phyloP scores from a whole-genome alignment of 2,797 vertebrate genomes.

The Heliangelus exortis region DNA sequence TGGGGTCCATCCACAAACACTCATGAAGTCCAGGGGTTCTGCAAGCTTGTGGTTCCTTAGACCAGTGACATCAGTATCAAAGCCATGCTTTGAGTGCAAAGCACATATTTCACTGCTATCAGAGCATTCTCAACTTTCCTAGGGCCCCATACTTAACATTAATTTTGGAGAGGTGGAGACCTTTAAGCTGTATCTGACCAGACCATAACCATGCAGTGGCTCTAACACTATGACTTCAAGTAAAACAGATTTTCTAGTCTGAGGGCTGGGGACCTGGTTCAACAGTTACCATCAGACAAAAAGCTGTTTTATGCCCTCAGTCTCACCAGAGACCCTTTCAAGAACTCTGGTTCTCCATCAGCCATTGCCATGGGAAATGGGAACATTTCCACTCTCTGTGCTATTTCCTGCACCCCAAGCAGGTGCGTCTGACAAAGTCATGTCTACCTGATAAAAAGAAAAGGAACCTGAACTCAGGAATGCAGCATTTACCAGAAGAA shows the following conservation, averaged over 20 bases:
- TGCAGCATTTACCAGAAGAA: accelerated
- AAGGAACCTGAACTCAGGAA: background rate
- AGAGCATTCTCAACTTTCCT: background rate
- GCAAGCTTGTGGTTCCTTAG: background rate
- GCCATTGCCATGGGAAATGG: background rate
- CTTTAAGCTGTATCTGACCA: background rate
- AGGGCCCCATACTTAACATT: background rate
- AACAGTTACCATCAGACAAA: background rate
- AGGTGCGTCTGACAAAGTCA: background rate
- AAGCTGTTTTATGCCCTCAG: background rate
- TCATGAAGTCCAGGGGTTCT: background rate
- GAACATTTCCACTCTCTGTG: background rate
- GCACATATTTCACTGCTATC: background rate
- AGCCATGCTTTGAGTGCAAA: background rate
- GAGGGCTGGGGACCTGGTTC: background rate
- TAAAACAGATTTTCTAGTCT: background rate
- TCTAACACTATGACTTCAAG: background rate
- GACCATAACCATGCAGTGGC: background rate
- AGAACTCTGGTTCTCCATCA: background rate
- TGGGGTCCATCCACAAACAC: background rate
- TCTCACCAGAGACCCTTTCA: background rate
- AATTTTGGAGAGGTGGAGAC: background rate
- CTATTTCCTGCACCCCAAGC: background rate
- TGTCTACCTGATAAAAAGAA: background rate
- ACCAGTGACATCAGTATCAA: background rate